Base-by-base conservation (phyloP, 2,113 vertebrate species). In the Leucosticte australis region DNA sequence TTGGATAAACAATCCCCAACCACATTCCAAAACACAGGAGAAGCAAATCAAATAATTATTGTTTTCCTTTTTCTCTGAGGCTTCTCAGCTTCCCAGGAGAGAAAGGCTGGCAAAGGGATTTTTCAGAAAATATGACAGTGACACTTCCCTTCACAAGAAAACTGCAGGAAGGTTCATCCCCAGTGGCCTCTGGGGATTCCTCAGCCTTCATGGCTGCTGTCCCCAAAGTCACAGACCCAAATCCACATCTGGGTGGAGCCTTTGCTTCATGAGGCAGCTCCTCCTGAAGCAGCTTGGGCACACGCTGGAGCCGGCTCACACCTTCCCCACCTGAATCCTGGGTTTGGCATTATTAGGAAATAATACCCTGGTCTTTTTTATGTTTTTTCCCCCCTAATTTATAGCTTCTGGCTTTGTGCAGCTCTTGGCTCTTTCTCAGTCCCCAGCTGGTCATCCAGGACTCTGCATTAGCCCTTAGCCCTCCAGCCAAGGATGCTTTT, bases 371-470 rank as follows among this genome's bases (percentile, higher is more conserved):
- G 13, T 63, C 63, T 47, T 77, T 91, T 67, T 94, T 64, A 83
- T 59, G 85, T 1, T 17, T 79, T 81, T 21, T 13, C 4, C 1
- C 5, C 1, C 27, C 7, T 6, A 73, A 0, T 78, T 97, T 94
- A 93, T 62, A 90, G 79, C 42, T 62, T 22, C 39, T 87, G 90
- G 76, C 87, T 94, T 77, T 75, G 83, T 4, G 73, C 76, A 55
- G 82, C n/a, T 70, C 68, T 82, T 37, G 6, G 76, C 52, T 87
- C 62, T 92, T 64, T 76, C 70, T 89, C 50, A 63, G 53, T 96
- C 91, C 92, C 91, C 28, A 22, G 64, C 19, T 12, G 17, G 85
- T 63, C 2, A 0, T 91, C 56, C 59, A 67, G 60, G 70, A 56
- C 70, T 10, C 85, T 71, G 73, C 19, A 26, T 92, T 94, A 86